phyloP scores from a whole-genome alignment of 2,113 vertebrate genomes.

The Caloenas nicobarica region DNA sequence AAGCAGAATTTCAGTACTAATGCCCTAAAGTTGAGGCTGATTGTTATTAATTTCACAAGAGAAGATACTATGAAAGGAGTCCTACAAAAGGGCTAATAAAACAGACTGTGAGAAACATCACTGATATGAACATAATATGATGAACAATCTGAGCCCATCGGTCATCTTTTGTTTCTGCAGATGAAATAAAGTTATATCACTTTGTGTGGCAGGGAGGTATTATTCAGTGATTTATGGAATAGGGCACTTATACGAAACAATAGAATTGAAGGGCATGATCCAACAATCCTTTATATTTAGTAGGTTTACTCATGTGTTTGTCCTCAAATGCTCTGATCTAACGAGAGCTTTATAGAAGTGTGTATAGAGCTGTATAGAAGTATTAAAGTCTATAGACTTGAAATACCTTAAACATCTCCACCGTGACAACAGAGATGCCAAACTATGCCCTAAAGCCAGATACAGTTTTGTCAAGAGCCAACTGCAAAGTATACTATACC shows the following conservation, averaged over 20 bases:
- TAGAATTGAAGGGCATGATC: not conserved
- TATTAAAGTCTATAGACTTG: not conserved
- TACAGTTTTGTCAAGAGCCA: not conserved
- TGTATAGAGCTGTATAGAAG: not conserved
- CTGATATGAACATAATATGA: accelerated
- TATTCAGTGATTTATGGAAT: not conserved
- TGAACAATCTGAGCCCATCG: not conserved
- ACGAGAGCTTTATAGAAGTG: not conserved
- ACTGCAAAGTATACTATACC: not conserved
- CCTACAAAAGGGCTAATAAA: not conserved
- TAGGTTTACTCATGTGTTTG: not conserved
- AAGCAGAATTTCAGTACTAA: not conserved
- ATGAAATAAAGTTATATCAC: not conserved
- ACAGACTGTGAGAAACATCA: not conserved
- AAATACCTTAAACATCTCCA: not conserved
- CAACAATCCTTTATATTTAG: not conserved
- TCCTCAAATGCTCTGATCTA: not conserved
- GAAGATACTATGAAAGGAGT: not conserved
- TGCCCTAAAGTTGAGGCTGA: not conserved
- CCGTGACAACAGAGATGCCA: not conserved
- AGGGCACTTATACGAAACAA: not conserved
- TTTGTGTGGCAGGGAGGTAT: not conserved
- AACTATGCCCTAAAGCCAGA: not conserved
- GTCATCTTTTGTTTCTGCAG: not conserved
- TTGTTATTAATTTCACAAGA: not conserved